These are phyloP conservation scores for Lepidocyrtoides sp. DNA, from an alignment of 2,888 invertebrate species.

Conservation along the genomic window DNA sequence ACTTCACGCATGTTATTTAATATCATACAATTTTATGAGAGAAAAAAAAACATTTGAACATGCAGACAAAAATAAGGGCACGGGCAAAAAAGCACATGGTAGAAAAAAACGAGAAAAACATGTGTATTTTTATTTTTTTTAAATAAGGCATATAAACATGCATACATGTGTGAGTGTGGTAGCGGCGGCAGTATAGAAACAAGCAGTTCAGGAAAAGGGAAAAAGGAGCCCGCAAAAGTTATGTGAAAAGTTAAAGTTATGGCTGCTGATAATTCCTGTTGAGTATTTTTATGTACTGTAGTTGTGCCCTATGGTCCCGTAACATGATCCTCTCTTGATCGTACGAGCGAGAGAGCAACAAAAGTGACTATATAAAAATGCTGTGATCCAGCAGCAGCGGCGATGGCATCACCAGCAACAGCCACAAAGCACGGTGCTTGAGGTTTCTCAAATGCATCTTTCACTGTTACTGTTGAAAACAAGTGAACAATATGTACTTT, in stretches of 20 bases:
- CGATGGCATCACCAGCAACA: constrained; percentile 11
- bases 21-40: neutral
- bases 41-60: neutral
- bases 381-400: constrained; percentile 31
- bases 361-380: constrained; percentile 40
- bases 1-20: neutral
- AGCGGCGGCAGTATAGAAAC: neutral
- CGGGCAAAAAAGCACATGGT: constrained; percentile 1
- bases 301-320: constrained; percentile 78
- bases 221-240: constrained; percentile 61
- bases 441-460: constrained; percentile 49
- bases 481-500: constrained; percentile 25
- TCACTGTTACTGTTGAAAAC: neutral
- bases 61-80: neutral
- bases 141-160: neutral
- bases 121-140: neutral
- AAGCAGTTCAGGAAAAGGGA: constrained; percentile 38
- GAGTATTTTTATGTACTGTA: constrained; percentile 81
- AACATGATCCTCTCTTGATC: constrained; percentile 74
- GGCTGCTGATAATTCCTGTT: constrained; percentile 81
- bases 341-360: constrained; percentile 30
- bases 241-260: constrained; percentile 81
- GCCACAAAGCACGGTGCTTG: constrained; percentile 47
- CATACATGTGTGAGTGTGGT: neutral
- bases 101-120: neutral